phyloP scores from a whole-genome alignment of 1,140 invertebrate genomes.

The Cydia splendana region DNA sequence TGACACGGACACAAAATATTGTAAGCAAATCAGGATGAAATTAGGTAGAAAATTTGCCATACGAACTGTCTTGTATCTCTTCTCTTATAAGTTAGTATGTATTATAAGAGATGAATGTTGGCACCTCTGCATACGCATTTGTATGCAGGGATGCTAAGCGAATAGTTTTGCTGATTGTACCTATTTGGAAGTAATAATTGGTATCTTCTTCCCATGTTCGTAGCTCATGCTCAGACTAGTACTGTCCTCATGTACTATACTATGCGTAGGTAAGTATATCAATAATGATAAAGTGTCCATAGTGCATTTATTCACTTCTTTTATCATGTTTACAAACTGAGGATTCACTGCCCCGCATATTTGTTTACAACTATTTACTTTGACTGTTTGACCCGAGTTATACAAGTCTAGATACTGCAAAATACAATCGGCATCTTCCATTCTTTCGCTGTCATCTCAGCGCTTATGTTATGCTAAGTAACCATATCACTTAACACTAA shows the following conservation, averaged over 20 bases:
- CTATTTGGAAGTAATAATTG: too few relatives aligned
- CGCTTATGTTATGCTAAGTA: background rate
- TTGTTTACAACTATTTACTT: background rate
- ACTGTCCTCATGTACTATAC: background rate
- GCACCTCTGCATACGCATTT: too few relatives aligned
- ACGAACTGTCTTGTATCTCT: background rate
- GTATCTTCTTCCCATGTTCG: background rate
- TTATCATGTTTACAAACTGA: conserved; percentile 6
- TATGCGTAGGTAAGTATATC: background rate
- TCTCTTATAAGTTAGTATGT: too few relatives aligned
- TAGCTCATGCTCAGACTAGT: background rate
- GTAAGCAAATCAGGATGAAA: too few relatives aligned
- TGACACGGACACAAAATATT: too few relatives aligned
- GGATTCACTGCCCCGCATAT: background rate
- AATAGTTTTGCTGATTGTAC: too few relatives aligned
- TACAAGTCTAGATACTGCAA: background rate
- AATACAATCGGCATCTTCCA: background rate
- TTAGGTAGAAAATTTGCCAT: too few relatives aligned
- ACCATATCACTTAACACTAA: too few relatives aligned
- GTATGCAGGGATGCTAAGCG: too few relatives aligned
- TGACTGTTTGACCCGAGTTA: background rate
- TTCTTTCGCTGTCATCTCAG: background rate
- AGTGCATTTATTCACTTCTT: background rate
- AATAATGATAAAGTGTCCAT: background rate
- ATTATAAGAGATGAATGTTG: background rate